Base-by-base conservation (phyloP, 2,113 vertebrate species). In the Ceyx margarethae region DNA sequence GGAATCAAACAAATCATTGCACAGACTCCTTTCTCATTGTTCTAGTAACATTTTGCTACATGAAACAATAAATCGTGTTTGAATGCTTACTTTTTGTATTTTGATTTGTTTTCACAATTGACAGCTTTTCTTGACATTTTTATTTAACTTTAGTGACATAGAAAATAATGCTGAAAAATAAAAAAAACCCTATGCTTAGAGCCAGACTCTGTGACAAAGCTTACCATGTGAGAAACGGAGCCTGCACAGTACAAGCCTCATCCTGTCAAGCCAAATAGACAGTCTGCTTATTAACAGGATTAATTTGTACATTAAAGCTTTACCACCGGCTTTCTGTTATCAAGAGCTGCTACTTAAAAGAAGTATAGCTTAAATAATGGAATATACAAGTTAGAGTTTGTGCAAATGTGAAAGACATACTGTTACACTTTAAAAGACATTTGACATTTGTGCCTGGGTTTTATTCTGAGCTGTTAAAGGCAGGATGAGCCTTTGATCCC, bases 401-500 rank as follows among this genome's bases (percentile, higher is more conserved):
- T 42, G 12, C 48, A 86, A 90, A 68, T 43, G 23, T 62, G 37
- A 85, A 92, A 94, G 62, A 71, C 46, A 50, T 46, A n/a, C n/a
- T 67, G 50, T 58, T 93, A 48, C 14, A 65, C 42, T 72, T 51
- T 60, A 23, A 91, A 91, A 83, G 87, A 85, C 42, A 66, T 93
- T 92, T 93, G 73, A 78, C 57, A 75, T 93, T 81, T 94, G 57
- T 58, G 56, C 72, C 42, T 71, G 48, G 45, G 40, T 66, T 85
- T 82, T 69, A 81, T 69, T 87, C 61, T 81, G 58, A 72, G 57
- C 42, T 65, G 62, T 72, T 89, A 73, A 94, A 86, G 58, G 31
- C 16, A 73, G 80, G 78, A 90, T 96, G 95, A 97, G 75, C 33
- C 71, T 94, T 82, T 94, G 83, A 94, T 94, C 50, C 25, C 31